Evolutionary conservation across 35 echinoderm and acorn worm genomes (phyloP), one percentile per base, ranked within the genome.

Genomic region (Ophiothrix spiculata): DNA sequence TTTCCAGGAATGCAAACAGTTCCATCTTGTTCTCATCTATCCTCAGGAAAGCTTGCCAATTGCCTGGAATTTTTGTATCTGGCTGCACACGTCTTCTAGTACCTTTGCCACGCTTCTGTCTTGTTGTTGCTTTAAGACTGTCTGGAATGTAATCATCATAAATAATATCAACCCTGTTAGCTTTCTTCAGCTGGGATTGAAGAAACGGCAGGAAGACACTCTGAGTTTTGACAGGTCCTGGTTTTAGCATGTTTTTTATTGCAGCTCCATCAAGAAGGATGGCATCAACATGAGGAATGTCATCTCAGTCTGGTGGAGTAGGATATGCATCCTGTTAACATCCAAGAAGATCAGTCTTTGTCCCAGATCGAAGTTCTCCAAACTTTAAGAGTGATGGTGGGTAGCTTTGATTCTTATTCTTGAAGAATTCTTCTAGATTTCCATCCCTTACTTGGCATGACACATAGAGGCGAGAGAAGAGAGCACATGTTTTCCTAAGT

Each of bases 91-190:
- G 83, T 76, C 88, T 90, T 29, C 81, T 80, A 0, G 79, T 35
- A 38, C 91, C 91, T 82, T 87, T 93, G 1, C 85, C 91, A 46
- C 85, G 36, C 49, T 88, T 93, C 4, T 84, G 75, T 49, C 91
- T 32, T 32, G 85, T 93, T 25, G 45, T 56, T 60, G 87, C 80
- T 45, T 93, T 93, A 13, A 88, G 21, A 74, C 91, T 93, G 56
- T 40, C 37, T 76, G 78, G 35, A 31, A 84, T 87, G 64, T 92
- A 92, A 35, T 14, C 40, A 54, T 92, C 84, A 77, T 84, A 92
- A 8, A 92, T 85, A 39, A 87, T 37, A 60, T 92, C 85, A n/a
- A 91, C 23, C 56, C 82, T 84, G n/a, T 63, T 79, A 1, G 39
- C 56, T 10, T 79, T 81, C 36, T 81, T 1, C 38, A 88, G 80